Base-by-base conservation (phyloP, 2,888 invertebrate species). In the Acronicta alni region DNA sequence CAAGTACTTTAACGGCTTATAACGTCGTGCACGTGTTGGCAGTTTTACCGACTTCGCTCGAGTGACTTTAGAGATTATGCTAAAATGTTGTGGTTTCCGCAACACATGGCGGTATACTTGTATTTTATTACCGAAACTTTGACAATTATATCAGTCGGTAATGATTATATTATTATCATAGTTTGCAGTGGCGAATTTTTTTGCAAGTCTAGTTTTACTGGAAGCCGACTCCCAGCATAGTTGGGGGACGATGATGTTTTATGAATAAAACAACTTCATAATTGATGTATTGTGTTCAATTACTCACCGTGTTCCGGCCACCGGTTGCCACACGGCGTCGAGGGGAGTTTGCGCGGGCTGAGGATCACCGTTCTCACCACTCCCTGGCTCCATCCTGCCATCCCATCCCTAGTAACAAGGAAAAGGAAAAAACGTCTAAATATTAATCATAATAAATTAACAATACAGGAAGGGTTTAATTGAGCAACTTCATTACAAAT, bases 271-370 rank as follows among this genome's bases (percentile, higher is more conserved):
- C 30, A 12, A 12, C 3, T 30, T 12, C 4, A 4, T 30, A 12
- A 12, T 26, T 1, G 7, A 23, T 23, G 10, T n/a, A 32, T 14
- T 12, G 10, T 32, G 4, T 14, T 26, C 3, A 37, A n/a, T 10
- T 37, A 81, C 86, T 88, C 85, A 97, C 97, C 96, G 96, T 59
- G 97, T 97, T 59, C 96, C 96, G 43, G 96, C 95, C 42, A 97
- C 96, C 42, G 95, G 95, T 86, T 97, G 97, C 98, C 98, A 98
- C 64, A 96, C 95, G 37, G 97, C 97, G 83, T 97, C 96, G 55
- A 95, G 95, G 64, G 97, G 95, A 74, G 95, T 94, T 44, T 95
- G 94, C 86, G 96, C 96, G 75, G 95, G 95, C 72, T 96, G 95
- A 30, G 91, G 91, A 68, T 86, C 91, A 69, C 85, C 84, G 37